Evolutionary conservation across 2,888 invertebrate species (phyloP).

Genomic region (Uropetala carovei): DNA sequence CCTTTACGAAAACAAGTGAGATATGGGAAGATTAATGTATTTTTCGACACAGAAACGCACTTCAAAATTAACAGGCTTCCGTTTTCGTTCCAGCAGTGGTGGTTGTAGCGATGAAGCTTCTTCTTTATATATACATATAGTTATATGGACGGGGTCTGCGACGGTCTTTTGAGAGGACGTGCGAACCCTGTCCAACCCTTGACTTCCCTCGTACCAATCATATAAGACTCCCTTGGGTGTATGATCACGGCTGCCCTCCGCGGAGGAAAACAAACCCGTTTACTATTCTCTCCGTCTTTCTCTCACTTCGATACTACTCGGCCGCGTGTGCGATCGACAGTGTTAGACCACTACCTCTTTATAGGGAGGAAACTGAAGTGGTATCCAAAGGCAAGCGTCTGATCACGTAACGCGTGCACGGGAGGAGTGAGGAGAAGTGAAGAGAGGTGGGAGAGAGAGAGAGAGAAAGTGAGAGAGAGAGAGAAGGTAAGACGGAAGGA

Average conservation of each 20-base stretch:
- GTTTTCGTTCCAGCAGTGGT: too few relatives aligned
- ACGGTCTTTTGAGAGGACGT: slow-evolving; percentile 1
- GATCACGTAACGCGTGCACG: slow-evolving; percentile 13
- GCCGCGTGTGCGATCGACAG: not conserved
- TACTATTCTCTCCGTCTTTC: too few relatives aligned
- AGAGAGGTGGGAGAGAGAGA: not conserved
- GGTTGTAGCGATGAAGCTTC: too few relatives aligned
- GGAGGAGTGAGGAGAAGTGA: not conserved
- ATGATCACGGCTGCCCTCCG: not conserved
- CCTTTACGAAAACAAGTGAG: too few relatives aligned
- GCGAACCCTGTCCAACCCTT: slow-evolving; percentile 7
- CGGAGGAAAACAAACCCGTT: not conserved
- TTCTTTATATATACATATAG: too few relatives aligned
- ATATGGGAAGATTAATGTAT: too few relatives aligned
- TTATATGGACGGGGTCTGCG: not conserved
- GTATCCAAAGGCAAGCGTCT: not conserved
- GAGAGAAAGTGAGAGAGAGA: too few relatives aligned
- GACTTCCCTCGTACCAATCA: not conserved
- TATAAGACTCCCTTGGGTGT: not conserved
- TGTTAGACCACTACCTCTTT: not conserved
- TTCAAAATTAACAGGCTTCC: too few relatives aligned
- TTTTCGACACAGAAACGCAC: too few relatives aligned
- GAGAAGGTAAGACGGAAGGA: not conserved
- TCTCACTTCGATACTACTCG: not conserved
- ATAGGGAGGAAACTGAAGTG: not conserved